Evolutionary conservation across 2,888 invertebrate species (phyloP), one percentile per base, ranked within the genome.

Genomic region (Drosophila picticornis): DNA sequence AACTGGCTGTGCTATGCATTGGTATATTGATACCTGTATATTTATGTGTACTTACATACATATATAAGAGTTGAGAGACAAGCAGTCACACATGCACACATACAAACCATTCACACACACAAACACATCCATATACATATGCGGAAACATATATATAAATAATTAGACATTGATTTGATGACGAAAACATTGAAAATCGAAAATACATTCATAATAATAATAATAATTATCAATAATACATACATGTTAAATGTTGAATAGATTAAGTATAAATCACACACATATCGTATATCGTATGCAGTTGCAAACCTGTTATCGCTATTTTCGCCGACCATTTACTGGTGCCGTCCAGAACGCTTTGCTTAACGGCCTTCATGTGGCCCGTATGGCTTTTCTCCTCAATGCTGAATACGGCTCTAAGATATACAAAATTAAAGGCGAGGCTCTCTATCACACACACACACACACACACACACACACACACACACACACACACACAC

Each of bases 321-420:
- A 99, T 99, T 96, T 99, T 99, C 93, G 99, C 99, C 93, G 99
- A 99, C 99, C 99, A 99, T 95, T 99, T 99, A 94, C 99, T 99
- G 89, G 99, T 99, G 93, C 99, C 99, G 94, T 99, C 99, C 94
- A 99, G 96, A 92, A 99, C 99, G 93, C 98, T 98, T 95, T 99
- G 98, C 95, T 99, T 99, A 93, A 99, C 98, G 85, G 98, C 96
- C 94, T 97, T 98, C 98, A 99, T 98, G 95, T 99, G 98, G 92
- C 98, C 97, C 84, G 96, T 95, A 94, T 99, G 99, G 92, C 96
- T 97, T 94, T 98, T 98, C 94, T 96, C 96, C 94, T 99, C 99
- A 93, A 98, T 97, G 95, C 97, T 96, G 95, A 98, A 99, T 94
- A 98, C 98, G 94, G 96, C 96, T 96, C 99, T 99, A 89, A 16